Evolutionary conservation across 2,113 vertebrate genomes (phyloP).

Genomic region (Mus musculus): GRCm39 chr12:27047501-27048000

Average conservation of each 20-base stretch:
- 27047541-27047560: not conserved
- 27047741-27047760: too few species aligned
- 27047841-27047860: not conserved
- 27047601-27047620: not conserved
- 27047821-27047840: not conserved
- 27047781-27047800: not conserved
- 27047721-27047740: rapidly evolving
- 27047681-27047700: not conserved
- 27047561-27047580: not conserved
- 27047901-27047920: not conserved
- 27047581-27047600: not conserved
- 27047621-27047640: not conserved
- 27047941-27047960: not conserved
- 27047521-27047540: not conserved
- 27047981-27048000: not conserved
- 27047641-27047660: not conserved
- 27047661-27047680: rapidly evolving
- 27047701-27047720: rapidly evolving
- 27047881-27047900: too few species aligned
- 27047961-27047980: not conserved
- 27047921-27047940: not conserved
- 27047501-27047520: not conserved
- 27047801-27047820: rapidly evolving
- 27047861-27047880: rapidly evolving
- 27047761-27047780: not conserved